Percentiles rank a stretch among this genome's conserved stretches.
phyloP scores from a whole-genome alignment of 2,113 vertebrate species.

The Cisticola juncidis region DNA sequence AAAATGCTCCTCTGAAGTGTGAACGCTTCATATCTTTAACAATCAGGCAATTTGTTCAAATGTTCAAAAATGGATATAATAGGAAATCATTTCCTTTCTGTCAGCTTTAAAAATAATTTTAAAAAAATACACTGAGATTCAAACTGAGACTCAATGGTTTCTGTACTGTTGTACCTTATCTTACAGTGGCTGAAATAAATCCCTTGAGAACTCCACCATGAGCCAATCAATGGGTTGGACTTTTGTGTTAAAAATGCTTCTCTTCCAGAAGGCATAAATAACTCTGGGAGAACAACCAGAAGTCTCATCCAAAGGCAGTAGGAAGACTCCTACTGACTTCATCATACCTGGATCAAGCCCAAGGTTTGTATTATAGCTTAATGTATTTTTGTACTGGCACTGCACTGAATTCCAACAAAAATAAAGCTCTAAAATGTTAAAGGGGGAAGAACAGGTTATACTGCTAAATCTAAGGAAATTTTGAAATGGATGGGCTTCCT shows the following conservation, averaged over 20 bases:
- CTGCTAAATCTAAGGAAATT: conserved; percentile 5
- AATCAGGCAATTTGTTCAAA: conserved; percentile 22
- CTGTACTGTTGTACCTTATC: not conserved
- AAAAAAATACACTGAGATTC: not conserved
- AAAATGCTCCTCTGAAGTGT: not conserved
- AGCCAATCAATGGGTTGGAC: not conserved
- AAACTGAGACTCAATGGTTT: not conserved
- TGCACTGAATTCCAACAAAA: not conserved
- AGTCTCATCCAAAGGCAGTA: not conserved
- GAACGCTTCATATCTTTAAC: conserved; percentile 12
- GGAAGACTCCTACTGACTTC: conserved; percentile 21
- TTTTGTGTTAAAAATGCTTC: not conserved
- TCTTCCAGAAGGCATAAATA: conserved; percentile 27
- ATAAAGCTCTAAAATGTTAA: conserved; percentile 50
- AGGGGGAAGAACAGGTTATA: conserved; percentile 27
- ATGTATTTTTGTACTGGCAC: not conserved
- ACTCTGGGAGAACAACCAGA: not conserved
- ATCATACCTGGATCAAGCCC: conserved; percentile 4
- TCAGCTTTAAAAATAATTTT: not conserved
- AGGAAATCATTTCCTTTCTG: conserved; percentile 22
- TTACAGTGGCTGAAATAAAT: not conserved
- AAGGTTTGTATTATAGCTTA: conserved; percentile 10
- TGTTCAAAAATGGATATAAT: conserved; percentile 1
- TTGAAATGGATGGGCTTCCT: conserved; percentile 16
- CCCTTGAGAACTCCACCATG: not conserved